phyloP scores from a whole-genome alignment of 2,113 vertebrate species.

The Podarcis cretensis region DNA sequence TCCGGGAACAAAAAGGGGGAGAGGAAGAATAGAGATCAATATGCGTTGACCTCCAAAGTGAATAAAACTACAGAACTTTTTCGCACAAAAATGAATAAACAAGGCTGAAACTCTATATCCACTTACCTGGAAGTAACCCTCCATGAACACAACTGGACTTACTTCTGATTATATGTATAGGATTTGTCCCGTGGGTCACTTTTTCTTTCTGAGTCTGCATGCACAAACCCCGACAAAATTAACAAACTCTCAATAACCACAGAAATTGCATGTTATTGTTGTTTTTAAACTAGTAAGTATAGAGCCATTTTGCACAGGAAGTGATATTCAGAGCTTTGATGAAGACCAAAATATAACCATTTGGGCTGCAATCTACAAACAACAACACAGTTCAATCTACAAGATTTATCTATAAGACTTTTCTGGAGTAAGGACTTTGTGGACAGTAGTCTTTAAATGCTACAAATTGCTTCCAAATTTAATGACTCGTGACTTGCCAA shows the following conservation, averaged over 20 bases:
- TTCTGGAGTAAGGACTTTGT: not conserved
- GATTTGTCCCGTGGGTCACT: not conserved
- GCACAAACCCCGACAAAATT: not conserved
- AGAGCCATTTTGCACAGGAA: not conserved
- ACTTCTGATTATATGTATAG: not conserved
- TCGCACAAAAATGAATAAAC: not conserved
- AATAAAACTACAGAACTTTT: slow-evolving; percentile 25
- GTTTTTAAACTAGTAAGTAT: slow-evolving; percentile 2
- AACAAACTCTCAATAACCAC: not conserved
- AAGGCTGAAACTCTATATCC: not conserved
- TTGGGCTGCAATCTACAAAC: not conserved
- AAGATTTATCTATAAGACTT: not conserved
- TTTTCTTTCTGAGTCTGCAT: slow-evolving; percentile 13
- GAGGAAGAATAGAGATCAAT: slow-evolving; percentile 33
- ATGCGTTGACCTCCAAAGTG: slow-evolving; percentile 1
- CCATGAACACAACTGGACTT: no score
- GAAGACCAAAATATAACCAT: not conserved
- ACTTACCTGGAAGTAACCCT: not conserved
- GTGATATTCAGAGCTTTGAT: not conserved
- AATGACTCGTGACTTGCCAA: slow-evolving; percentile 56
- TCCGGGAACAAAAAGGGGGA: not conserved
- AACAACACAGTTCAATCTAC: not conserved
- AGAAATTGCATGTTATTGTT: slow-evolving; percentile 11
- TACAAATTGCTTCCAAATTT: slow-evolving; percentile 64
- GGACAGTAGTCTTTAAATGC: slow-evolving; percentile 37